Evolutionary conservation across 1,140 invertebrate genomes (phyloP), one percentile per base, ranked within the genome.

Genomic region (Hylyphantes graminicola): DNA sequence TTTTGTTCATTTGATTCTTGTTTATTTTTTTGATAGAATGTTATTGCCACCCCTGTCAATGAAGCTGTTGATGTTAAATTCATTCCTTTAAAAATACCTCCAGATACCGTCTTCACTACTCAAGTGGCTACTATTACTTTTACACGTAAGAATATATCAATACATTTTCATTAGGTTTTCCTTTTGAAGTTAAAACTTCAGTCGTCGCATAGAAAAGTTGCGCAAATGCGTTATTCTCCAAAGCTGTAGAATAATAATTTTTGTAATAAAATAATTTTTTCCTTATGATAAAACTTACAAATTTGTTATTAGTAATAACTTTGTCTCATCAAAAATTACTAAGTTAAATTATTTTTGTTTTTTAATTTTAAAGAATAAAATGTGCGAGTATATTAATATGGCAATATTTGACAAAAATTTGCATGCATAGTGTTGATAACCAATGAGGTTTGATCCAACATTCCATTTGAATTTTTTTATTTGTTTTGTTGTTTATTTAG

Each of bases 81-180:
- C 89, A 87, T 89, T 85, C 91, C 91, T 65, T 89, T 93, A 76
- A 92, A 92, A 87, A 90, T 95, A 87, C 92, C 92, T 76, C 92
- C 93, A 70, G 92, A 93, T 86, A 90, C 92, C 17, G 91, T 92
- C 78, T 89, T 91, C 85, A 92, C 92, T 82, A 92, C 92, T 48
- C 90, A 92, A 87, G 92, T 95, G 61, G 95, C 94, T 59, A 92
- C 92, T 74, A 90, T 96, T 74, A 93, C 94, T 35, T 86, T 86
- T 85, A 79, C 54, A 90, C 95, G 95, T 95, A 90, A 93, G 93
- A 93, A 82, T 12, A n/a, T 48, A 67, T 17, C 15, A 74, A 15
- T 74, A 70, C 35, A 15, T 48, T 57, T 67, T 65, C 5, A 57
- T 12, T 17, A 17, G n/a, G 0, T 35, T 1, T 35, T 35, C 35